Conservation (phyloP, 2,797 vertebrate genomes). For the Aphelocoma californica region DNA sequence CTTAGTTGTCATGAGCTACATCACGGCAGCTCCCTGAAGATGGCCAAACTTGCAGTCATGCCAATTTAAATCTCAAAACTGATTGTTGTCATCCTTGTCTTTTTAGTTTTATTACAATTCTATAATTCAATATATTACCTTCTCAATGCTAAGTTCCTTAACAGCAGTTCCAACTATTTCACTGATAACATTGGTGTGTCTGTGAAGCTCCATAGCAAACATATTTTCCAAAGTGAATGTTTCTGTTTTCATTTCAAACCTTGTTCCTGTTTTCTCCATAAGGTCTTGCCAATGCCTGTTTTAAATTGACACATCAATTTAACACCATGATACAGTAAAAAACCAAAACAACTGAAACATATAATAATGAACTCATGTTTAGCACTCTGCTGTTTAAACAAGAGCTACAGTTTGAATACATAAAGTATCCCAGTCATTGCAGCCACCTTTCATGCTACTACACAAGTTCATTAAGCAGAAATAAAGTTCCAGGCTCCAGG, state of each 20-base stretch:
- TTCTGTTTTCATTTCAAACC: conserved; percentile 88
- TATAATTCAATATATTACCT: conserved; percentile 69
- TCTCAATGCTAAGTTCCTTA: conserved; percentile 94
- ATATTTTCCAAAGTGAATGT: conserved; percentile 95
- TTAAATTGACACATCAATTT: background rate
- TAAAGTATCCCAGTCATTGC: background rate
- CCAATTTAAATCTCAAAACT: background rate
- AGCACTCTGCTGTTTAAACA: background rate
- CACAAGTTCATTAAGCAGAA: background rate
- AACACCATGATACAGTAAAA: background rate
- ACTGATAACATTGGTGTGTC: conserved; percentile 80
- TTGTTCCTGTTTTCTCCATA: conserved; percentile 86
- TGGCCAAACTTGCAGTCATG: background rate
- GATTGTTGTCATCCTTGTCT: background rate
- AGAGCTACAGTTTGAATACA: background rate
- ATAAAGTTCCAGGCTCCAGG: background rate
- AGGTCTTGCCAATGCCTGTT: conserved; percentile 92
- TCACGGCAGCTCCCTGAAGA: background rate
- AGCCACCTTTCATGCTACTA: background rate
- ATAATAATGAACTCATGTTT: background rate
- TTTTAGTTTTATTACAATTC: background rate
- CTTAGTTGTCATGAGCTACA: background rate
- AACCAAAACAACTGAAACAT: background rate
- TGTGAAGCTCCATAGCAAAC: conserved; percentile 96
- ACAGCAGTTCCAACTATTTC: conserved; percentile 90